phyloP scores from a whole-genome alignment of 2,888 invertebrate genomes.

The Fragum fragum region DNA sequence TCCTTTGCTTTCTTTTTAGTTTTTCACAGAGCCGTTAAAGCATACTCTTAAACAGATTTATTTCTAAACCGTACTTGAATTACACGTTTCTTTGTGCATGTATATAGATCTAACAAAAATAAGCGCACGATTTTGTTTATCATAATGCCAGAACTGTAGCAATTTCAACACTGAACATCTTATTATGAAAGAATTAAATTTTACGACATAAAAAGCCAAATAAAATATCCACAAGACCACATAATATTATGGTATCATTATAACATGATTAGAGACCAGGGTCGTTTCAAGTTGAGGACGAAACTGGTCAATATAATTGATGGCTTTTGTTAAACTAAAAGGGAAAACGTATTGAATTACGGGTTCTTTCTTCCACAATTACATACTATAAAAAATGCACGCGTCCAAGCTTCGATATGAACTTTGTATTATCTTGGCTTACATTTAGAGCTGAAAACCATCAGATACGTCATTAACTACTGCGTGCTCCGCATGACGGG shows the following conservation, averaged over 20 bases:
- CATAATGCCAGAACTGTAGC: not conserved
- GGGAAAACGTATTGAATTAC: conserved; percentile 32
- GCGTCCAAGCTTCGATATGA: conserved; percentile 1
- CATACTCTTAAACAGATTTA: too few relatives aligned
- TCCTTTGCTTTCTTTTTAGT: too few relatives aligned
- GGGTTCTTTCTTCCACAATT: conserved; percentile 10
- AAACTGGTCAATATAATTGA: conserved; percentile 22
- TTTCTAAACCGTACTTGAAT: too few relatives aligned
- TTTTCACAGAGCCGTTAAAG: too few relatives aligned
- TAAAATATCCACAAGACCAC: conserved; percentile 24
- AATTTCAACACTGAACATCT: not conserved
- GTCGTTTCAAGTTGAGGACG: conserved; percentile 14
- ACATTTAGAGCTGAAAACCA: too few relatives aligned
- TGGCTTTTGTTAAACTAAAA: conserved; percentile 7
- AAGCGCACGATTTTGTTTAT: too few relatives aligned
- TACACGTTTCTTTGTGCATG: too few relatives aligned
- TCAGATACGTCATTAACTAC: too few relatives aligned
- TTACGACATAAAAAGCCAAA: conserved; percentile 8
- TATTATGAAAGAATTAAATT: conserved; percentile 1
- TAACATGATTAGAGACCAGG: conserved; percentile 17
- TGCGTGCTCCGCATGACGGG: too few relatives aligned
- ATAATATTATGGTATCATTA: conserved; percentile 28
- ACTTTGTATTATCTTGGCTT: not conserved
- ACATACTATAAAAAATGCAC: conserved; percentile 31
- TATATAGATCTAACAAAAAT: too few relatives aligned